Conservation (phyloP, 2,113 vertebrate genomes). For the Vulpes lagopus region DNA sequence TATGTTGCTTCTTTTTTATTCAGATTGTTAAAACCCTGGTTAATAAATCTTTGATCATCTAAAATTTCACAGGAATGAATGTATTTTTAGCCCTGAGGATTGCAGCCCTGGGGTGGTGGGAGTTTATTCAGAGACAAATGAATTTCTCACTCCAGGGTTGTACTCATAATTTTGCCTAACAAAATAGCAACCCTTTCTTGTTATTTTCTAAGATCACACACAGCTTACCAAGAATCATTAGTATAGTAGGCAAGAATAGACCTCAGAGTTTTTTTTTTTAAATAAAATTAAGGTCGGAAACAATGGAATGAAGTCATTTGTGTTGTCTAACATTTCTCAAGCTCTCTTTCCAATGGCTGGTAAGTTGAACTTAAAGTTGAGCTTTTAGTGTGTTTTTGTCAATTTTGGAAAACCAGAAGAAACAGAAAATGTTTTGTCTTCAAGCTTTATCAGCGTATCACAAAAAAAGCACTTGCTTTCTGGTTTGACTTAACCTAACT, state of each 20-base stretch:
- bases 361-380: constrained; percentile 10
- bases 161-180: neutral
- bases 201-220: neutral
- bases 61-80: neutral
- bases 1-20: neutral
- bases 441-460: neutral
- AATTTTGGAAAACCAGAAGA: constrained; percentile 13
- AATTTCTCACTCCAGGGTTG: neutral
- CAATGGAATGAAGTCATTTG: constrained; percentile 15
- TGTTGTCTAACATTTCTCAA: neutral
- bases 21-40: neutral
- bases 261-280: neutral
- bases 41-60: constrained; percentile 7
- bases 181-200: neutral
- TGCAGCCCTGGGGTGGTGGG: neutral
- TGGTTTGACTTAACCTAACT: constrained; percentile 4
- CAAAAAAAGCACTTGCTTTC: neutral
- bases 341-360: neutral
- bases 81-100: neutral
- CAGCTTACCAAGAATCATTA: neutral
- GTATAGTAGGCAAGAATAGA: neutral
- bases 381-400: neutral
- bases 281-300: neutral
- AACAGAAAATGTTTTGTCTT: neutral
- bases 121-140: neutral